Evolutionary conservation across 2,113 vertebrate species (phyloP), one percentile per base, ranked within the genome.

Genomic region (Nyctereutes procyonoides): DNA sequence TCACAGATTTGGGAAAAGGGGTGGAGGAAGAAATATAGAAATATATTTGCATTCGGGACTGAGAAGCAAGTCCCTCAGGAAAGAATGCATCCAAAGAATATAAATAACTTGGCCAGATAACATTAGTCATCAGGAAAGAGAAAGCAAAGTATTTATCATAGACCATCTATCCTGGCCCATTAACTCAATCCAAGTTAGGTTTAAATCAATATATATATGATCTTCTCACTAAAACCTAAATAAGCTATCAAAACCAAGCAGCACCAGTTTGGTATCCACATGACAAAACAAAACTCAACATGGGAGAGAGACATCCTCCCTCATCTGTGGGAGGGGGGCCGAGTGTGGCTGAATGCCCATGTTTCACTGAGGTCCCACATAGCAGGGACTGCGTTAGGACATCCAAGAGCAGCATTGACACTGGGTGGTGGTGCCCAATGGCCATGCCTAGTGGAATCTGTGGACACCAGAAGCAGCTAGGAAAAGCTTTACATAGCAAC

Each of bases 171-270:
- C 13, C 38, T 82, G 53, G 71, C 17, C 11, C 35, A 60, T 0
- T 55, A 35, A 67, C 67, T 63, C 60, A 77, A 69, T 62, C n/a
- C 48, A 91, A 55, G 83, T 58, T 85, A 58, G 22, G 4, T 71
- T 19, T 32, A 35, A 24, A 2, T 58, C 20, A 32, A 22, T 16
- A 53, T n/a, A 16, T 58, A 12, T 48, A 6, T 15, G 13, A 55
- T 43, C 8, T 71, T 93, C 93, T 95, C 60, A 73, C 69, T 79
- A 48, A 82, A 95, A 91, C 22, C 32, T 88, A 51, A 43, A 43
- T 43, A 43, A 80, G 35, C 28, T 24, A n/a, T 69, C 24, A 22
- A 51, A 30, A 65, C 81, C 17, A 74, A 69, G 60, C 17, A 90
- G 8, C 4, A 55, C 26, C 26, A 28, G 16, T 76, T 69, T 95